phyloP scores from a whole-genome alignment of 1,140 invertebrate genomes.

The Atta colombica region DNA sequence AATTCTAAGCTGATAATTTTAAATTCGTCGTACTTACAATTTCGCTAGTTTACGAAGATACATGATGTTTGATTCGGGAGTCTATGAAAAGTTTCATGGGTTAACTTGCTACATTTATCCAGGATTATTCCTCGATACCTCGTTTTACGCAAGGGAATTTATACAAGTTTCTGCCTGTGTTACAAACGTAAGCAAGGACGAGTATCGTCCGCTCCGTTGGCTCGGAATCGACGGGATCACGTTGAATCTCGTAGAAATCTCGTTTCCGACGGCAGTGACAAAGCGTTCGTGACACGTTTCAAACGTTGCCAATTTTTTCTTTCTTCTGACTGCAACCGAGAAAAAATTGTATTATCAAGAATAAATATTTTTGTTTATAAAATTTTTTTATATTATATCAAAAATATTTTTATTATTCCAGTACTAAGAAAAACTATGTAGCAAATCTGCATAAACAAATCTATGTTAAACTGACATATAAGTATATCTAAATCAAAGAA shows the following conservation, averaged over 20 bases:
- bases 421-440: background rate
- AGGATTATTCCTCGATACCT: constrained; percentile 45
- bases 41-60: background rate
- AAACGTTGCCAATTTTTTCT: background rate
- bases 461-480: background rate
- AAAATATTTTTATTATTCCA: background rate
- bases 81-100: background rate
- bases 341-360: background rate
- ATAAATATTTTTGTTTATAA: background rate
- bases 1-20: background rate
- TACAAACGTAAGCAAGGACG: constrained; percentile 41
- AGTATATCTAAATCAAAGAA: background rate
- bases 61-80: background rate
- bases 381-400: background rate
- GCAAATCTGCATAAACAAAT: background rate
- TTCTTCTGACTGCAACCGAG: background rate
- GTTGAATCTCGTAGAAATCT: constrained; percentile 74
- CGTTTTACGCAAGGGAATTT: constrained; percentile 37
- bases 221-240: constrained; percentile 69
- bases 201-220: constrained; percentile 46
- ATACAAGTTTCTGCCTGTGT: constrained; percentile 37
- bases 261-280: constrained; percentile 44
- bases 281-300: background rate
- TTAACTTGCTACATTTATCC: background rate
- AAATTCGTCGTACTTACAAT: background rate